Base-by-base conservation (phyloP, 2,113 vertebrate species). In the Gymnorhina tibicen region DNA sequence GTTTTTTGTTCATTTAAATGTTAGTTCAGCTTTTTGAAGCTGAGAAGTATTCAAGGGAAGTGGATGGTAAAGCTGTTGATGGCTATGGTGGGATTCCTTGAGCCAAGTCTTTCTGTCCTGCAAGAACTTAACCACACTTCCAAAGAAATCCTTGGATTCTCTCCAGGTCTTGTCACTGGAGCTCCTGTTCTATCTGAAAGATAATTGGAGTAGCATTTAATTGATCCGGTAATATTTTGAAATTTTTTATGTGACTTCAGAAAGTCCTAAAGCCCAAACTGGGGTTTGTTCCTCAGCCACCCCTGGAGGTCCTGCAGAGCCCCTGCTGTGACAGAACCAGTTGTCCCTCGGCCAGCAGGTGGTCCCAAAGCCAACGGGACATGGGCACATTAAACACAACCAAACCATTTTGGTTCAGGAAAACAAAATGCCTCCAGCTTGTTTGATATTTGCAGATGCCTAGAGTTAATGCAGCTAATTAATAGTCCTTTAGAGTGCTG, bases 281-380 rank as follows among this genome's bases (percentile, higher is more conserved):
- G 18, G 39, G 3, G 3, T 63, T 75, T 74, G 55, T 66, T 86
- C 59, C 70, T 79, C 26, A 27, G 46, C 42, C 28, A 39, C 10
- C 5, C 35, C 6, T 46, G 49, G 73, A 16, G 30, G 26, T 59
- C 42, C 37, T 35, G 52, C 28, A 42, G 33, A 62, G 53, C 20
- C 32, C 35, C n/a, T 1, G 5, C 52, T 32, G 10, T 10, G 8
- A 5, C 8, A 23, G 42, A 24, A 9, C 20, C 8, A 5, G 8
- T 30, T 10, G 6, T 28, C 58, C 35, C 35, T 59, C 1, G 0
- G 47, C 3, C 4, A 10, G 20, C 15, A 0, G 9, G 12, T 11
- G 30, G 21, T 73, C 50, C 69, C n/a, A 14, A 32, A 58, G 41
- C 3, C 2, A 18, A 1, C 1, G 1, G n/a, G 18, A 5, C 35